phyloP scores from a whole-genome alignment of 2,888 invertebrate genomes.

The Lasioglossum pauxillum region DNA sequence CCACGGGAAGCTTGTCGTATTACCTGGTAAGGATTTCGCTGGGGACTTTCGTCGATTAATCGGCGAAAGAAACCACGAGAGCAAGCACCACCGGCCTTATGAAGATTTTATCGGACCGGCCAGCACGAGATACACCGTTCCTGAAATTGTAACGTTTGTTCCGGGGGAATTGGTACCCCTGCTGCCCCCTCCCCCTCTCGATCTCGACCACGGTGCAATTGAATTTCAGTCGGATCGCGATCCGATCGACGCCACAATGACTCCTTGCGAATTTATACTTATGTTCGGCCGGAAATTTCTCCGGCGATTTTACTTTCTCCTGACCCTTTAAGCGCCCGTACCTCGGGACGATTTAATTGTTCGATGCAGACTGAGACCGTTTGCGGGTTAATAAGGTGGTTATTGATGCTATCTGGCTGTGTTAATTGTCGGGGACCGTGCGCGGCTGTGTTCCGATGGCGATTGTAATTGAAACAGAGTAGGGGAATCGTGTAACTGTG shows the following conservation, averaged over 20 bases:
- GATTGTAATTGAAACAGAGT: background rate
- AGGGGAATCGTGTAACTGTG: background rate
- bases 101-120: slow-evolving; percentile 42
- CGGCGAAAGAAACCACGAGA: slow-evolving; percentile 39
- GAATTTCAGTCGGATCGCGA: slow-evolving; percentile 2
- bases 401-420: background rate
- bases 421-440: background rate
- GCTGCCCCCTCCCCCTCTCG: background rate
- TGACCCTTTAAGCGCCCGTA: background rate
- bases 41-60: slow-evolving; percentile 54
- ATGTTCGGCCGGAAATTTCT: background rate
- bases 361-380: background rate
- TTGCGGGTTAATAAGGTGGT: background rate
- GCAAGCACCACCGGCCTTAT: slow-evolving; percentile 18
- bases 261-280: background rate
- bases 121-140: slow-evolving; percentile 10
- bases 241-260: slow-evolving; percentile 1
- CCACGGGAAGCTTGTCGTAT: slow-evolving; percentile 8
- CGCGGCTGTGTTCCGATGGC: background rate
- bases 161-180: background rate
- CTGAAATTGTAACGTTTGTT: slow-evolving; percentile 7
- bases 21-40: slow-evolving; percentile 52
- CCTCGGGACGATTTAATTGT: background rate
- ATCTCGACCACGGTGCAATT: background rate
- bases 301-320: background rate